Conservation (phyloP, 2,113 vertebrate genomes). For the Spermophilus dauricus region DNA sequence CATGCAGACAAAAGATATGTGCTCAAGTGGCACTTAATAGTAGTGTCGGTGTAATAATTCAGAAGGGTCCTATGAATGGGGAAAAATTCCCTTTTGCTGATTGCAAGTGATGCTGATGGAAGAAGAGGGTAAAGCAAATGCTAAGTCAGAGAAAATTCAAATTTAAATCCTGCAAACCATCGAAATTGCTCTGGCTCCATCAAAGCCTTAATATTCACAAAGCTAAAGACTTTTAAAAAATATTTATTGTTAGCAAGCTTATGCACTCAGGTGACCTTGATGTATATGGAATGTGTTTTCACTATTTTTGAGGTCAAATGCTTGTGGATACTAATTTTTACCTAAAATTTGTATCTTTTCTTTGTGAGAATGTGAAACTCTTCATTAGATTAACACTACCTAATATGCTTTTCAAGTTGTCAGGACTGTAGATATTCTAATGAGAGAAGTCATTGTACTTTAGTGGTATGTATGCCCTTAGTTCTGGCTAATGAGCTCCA, state of each 20-base stretch:
- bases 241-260: not conserved
- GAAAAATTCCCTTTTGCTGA: not conserved
- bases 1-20: not conserved
- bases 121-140: not conserved
- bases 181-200: not conserved
- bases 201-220: not conserved
- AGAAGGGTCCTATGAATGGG: not conserved
- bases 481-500: constrained; percentile 71
- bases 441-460: constrained; percentile 58
- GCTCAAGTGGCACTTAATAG: not conserved
- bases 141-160: not conserved
- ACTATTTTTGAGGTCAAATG: constrained; percentile 66
- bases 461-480: not conserved
- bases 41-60: too few species aligned
- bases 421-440: constrained; percentile 74
- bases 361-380: constrained; percentile 69
- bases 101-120: not conserved
- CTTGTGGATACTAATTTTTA: constrained; percentile 67
- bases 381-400: constrained; percentile 79
- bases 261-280: not conserved
- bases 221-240: not conserved
- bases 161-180: not conserved
- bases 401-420: constrained; percentile 73
- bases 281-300: constrained; percentile 13
- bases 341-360: not conserved